Base-by-base conservation (phyloP, 2,797 vertebrate species). In the Pipistrellus nathusii region DNA sequence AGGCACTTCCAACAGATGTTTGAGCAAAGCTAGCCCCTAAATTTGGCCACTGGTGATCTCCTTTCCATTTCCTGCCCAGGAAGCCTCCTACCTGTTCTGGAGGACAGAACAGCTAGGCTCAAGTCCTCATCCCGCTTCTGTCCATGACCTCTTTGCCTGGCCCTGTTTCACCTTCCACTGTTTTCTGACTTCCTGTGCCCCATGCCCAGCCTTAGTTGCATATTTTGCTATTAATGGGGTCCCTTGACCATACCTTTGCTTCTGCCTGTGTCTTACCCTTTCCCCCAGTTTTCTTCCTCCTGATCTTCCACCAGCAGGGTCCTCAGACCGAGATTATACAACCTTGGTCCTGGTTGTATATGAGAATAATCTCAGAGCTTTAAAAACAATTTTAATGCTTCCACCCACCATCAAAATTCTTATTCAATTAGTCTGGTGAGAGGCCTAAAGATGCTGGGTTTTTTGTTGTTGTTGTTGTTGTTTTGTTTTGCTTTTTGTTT, bases 141-240 rank as follows among this genome's bases (percentile, higher is more conserved):
- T n/a, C 12, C 32, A 18, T 41, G 32, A 44, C 12, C 2, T 41
- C 38, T 46, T 51, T 73, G 48, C 35, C 21, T 44, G 30, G 17
- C 27, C 21, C 35, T 17, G 6, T 32, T 30, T 85, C 38, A 35
- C 48, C 30, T 35, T 81, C 53, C 57, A 15, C 27, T 68, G 21
- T 51, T 48, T 81, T 21, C 35, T 86, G 64, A 66, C 30, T 3
- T 62, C 9, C 68, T 71, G 9, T 23, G 32, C 30, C 12, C 35
- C 0, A n/a, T 6, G n/a, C 2, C 41, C n/a, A 66, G 20, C 3
- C 20, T 0, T 11, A 71, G 59, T 27, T 53, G 7, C 15, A 1
- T 53, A 71, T 64, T 92, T 83, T 62, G 25, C 5, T 80, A 32
- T 46, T 57, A 38, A 76, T 55, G 30, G 1, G 15, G 5, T 32